Conservation (phyloP, 2,888 invertebrate genomes). For the Parnassius apollo region DNA sequence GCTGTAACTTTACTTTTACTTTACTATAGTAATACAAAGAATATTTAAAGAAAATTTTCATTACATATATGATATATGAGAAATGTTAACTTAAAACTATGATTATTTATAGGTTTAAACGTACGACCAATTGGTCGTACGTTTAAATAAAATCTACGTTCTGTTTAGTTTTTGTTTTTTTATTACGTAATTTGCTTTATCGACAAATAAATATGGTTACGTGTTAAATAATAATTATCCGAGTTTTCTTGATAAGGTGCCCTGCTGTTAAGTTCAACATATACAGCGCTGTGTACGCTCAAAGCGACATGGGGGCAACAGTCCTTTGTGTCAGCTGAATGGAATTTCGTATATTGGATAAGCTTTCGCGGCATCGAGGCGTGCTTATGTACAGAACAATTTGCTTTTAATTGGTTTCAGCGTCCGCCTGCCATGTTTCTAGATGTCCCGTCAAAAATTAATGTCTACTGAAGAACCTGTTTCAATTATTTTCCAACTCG, state of each 20-base stretch:
- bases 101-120: neutral
- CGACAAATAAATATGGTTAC: neutral
- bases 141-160: neutral
- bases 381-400: constrained; percentile 63
- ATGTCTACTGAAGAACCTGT: neutral
- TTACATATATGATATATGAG: neutral
- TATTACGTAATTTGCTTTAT: neutral
- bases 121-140: too few relatives aligned
- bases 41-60: neutral
- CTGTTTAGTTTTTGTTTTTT: neutral
- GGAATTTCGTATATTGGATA: constrained; percentile 73
- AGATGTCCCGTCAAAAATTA: constrained; percentile 19
- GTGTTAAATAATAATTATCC: neutral
- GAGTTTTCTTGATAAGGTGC: neutral
- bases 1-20: too few relatives aligned
- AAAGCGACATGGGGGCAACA: constrained; percentile 61
- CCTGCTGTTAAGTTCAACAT: constrained; percentile 5
- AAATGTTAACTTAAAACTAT: neutral
- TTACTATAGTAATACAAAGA: too few relatives aligned
- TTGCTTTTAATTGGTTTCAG: constrained; percentile 69
- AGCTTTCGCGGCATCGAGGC: constrained; percentile 47
- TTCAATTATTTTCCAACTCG: constrained; percentile 5
- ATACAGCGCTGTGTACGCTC: constrained; percentile 35
- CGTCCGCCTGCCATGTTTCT: constrained; percentile 35
- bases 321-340: constrained; percentile 67